Percentiles rank a stretch among this genome's conserved stretches.
Conservation (phyloP, 92 coral and sea anemone species). For the Porites evermanni region DNA sequence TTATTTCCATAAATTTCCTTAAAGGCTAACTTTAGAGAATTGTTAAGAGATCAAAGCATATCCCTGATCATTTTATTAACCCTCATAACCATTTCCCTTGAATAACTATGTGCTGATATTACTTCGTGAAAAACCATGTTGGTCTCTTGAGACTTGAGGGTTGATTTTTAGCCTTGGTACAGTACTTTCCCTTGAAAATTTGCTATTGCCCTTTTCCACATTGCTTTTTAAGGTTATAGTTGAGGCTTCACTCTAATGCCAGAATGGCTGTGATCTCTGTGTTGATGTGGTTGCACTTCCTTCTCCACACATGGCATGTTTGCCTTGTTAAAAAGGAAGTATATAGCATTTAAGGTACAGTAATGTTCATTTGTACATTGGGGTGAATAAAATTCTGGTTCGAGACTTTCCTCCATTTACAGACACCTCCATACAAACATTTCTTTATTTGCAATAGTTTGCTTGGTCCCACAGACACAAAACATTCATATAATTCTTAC, state of each 20-base stretch:
- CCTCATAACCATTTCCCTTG: too few species aligned
- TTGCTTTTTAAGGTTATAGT: conserved; percentile 51
- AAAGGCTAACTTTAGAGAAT: too few species aligned
- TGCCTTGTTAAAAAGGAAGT: conserved; percentile 99
- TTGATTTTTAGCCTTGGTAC: neutral
- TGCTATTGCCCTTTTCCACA: conserved; percentile 11
- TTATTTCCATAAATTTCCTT: too few species aligned
- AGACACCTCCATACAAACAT: too few species aligned
- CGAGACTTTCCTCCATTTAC: too few species aligned
- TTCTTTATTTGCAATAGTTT: too few species aligned
- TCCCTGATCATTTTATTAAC: too few species aligned
- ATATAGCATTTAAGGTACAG: conserved; percentile 62
- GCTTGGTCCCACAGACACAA: too few species aligned
- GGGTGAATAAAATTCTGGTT: neutral
- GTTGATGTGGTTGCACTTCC: conserved; percentile 91
- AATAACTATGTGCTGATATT: neutral
- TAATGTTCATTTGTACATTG: conserved; percentile 33
- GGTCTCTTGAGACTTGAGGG: neutral
- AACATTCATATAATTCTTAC: too few species aligned
- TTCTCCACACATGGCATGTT: conserved; percentile 90
- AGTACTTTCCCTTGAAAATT: neutral
- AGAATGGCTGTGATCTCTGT: conserved; percentile 14
- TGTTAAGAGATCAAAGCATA: too few species aligned
- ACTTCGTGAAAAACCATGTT: neutral
- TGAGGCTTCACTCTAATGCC: neutral